phyloP scores from a whole-genome alignment of 2,888 invertebrate species.

The Mactromeris polynyma region DNA sequence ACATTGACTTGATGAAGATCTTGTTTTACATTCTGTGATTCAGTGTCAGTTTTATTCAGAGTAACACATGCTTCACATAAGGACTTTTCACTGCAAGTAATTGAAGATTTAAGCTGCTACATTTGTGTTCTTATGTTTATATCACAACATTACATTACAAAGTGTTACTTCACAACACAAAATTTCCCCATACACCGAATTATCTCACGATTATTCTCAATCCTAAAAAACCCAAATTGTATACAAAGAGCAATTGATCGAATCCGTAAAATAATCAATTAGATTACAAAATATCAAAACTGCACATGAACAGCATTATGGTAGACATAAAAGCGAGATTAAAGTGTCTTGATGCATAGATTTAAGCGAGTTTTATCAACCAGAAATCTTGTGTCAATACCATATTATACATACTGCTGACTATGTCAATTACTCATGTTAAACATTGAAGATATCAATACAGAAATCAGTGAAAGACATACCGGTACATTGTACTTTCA shows the following conservation, averaged over 20 bases:
- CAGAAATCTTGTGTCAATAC: neutral
- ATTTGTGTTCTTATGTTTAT: neutral
- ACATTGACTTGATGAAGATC: no score
- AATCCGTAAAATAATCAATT: neutral
- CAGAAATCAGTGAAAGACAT: neutral
- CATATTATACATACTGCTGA: neutral
- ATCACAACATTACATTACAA: neutral
- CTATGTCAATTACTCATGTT: conserved; percentile 3
- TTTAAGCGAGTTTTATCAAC: neutral
- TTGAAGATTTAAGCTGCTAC: neutral
- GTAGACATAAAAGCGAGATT: neutral
- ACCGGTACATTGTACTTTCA: no score
- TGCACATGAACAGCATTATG: neutral
- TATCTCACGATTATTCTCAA: neutral
- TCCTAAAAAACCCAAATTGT: neutral
- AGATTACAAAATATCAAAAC: neutral
- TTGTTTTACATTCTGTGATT: no score
- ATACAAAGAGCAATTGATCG: neutral
- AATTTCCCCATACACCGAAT: neutral
- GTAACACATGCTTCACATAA: neutral
- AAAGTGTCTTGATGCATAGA: neutral
- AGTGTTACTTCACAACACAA: neutral
- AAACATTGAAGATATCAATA: neutral
- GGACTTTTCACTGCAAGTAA: neutral
- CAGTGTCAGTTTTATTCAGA: neutral